These are phyloP conservation scores for Hipparchia sbordonii DNA, from an alignment of 2,888 invertebrate genomes.

Conservation along the genomic window DNA sequence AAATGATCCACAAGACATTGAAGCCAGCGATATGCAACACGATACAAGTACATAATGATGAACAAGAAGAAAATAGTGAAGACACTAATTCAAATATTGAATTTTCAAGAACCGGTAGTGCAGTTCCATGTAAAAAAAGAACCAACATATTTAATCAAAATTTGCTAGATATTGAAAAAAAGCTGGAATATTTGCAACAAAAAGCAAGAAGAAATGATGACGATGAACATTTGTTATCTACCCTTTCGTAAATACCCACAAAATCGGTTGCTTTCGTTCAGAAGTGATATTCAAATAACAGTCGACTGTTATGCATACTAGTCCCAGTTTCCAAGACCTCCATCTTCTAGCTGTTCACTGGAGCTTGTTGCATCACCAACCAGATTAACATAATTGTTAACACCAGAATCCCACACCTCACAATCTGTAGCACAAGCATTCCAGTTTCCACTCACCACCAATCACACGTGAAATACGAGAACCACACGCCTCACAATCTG, in stretches of 20 bases:
- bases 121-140: constrained; percentile 2
- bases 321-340: too few species aligned
- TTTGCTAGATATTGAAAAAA: constrained; percentile 4
- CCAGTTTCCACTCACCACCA: too few species aligned
- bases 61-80: not conserved
- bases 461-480: too few species aligned
- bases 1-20: constrained; percentile 1
- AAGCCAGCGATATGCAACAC: not conserved
- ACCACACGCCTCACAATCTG: too few species aligned
- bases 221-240: not conserved
- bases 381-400: too few species aligned
- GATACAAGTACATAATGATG: not conserved
- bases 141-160: constrained; percentile 1
- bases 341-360: too few species aligned
- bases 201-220: not conserved
- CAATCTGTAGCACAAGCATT: too few species aligned
- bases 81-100: constrained; percentile 4
- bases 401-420: too few species aligned
- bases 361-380: too few species aligned
- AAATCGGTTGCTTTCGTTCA: constrained; percentile 2
- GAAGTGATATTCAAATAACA: not conserved
- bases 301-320: too few species aligned
- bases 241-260: not conserved
- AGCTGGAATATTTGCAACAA: constrained; percentile 4
- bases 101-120: constrained; percentile 4